A percentile compares a stretch with the other conserved stretches of the same genome.
These are phyloP conservation scores for Linurgus olivaceus DNA, from an alignment of 2,797 vertebrate species.

Conservation along the genomic window DNA sequence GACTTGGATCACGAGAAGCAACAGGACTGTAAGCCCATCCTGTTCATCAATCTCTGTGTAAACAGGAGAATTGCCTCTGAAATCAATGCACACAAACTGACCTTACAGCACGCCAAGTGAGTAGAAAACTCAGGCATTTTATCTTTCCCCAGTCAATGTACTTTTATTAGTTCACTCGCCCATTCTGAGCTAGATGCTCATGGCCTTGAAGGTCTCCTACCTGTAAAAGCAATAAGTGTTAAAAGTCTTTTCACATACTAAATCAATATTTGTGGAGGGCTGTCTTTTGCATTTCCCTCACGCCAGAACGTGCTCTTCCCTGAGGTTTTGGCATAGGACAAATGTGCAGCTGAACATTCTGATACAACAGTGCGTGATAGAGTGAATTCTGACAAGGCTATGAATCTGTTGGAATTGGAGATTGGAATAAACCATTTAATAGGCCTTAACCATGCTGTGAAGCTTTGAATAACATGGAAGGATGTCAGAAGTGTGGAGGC, in stretches of 20 bases:
- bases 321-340: not conserved
- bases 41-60: constrained; percentile 27
- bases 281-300: not conserved
- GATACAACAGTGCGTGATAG: not conserved
- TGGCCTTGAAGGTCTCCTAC: not conserved
- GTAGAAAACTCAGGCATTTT: constrained; percentile 21
- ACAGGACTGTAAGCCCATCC: not conserved
- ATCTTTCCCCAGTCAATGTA: not conserved
- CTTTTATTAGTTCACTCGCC: not conserved
- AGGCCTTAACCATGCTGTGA: not conserved
- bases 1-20: constrained; percentile 28
- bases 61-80: constrained; percentile 30
- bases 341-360: not conserved
- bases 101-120: not conserved
- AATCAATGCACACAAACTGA: constrained; percentile 33
- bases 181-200: not conserved
- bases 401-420: not conserved
- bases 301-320: not conserved
- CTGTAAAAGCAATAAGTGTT: not conserved
- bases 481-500: not conserved
- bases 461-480: not conserved
- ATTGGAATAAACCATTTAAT: not conserved
- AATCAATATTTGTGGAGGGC: constrained; percentile 6
- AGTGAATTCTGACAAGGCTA: not conserved
- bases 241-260: not conserved